phyloP scores from a whole-genome alignment of 1,140 invertebrate genomes.

The Battus philenor region DNA sequence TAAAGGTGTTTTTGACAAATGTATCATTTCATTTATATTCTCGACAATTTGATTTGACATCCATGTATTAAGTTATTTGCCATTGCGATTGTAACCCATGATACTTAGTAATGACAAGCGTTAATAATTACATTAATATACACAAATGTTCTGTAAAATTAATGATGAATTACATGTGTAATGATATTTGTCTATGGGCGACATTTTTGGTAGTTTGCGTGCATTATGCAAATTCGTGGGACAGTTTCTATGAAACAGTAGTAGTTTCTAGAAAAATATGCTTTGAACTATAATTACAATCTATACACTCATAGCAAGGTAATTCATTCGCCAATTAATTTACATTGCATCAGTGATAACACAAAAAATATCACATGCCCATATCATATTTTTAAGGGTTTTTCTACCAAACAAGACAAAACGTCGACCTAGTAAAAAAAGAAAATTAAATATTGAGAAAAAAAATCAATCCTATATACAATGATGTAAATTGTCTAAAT shows the following conservation, averaged over 20 bases:
- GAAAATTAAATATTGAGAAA: slow-evolving; percentile 11
- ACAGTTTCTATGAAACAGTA: slow-evolving; percentile 47
- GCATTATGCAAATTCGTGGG: slow-evolving; percentile 28
- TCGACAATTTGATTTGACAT: not conserved
- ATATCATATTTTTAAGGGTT: not conserved
- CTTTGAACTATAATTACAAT: slow-evolving; percentile 36
- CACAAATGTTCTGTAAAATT: not conserved
- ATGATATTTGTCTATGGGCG: slow-evolving; percentile 17
- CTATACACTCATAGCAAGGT: slow-evolving; percentile 29
- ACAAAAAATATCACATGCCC: slow-evolving; percentile 18
- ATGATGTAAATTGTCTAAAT: slow-evolving; percentile 27
- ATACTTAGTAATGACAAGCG: not conserved
- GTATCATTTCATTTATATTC: not conserved
- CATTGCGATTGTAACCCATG: not conserved
- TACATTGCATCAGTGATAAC: slow-evolving; percentile 13
- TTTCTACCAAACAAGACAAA: slow-evolving; percentile 2
- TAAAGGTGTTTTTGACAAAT: slow-evolving; percentile 3
- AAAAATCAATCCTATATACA: slow-evolving; percentile 17
- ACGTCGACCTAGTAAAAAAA: slow-evolving; percentile 5
- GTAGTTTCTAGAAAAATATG: slow-evolving; percentile 60
- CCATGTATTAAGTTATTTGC: slow-evolving; percentile 3
- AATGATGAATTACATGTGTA: not conserved
- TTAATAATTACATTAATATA: too few species aligned
- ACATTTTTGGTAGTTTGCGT: slow-evolving; percentile 34
- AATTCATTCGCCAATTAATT: slow-evolving; percentile 1